Base-by-base conservation (phyloP, 2,113 vertebrate species). In the Arenaria interpres region DNA sequence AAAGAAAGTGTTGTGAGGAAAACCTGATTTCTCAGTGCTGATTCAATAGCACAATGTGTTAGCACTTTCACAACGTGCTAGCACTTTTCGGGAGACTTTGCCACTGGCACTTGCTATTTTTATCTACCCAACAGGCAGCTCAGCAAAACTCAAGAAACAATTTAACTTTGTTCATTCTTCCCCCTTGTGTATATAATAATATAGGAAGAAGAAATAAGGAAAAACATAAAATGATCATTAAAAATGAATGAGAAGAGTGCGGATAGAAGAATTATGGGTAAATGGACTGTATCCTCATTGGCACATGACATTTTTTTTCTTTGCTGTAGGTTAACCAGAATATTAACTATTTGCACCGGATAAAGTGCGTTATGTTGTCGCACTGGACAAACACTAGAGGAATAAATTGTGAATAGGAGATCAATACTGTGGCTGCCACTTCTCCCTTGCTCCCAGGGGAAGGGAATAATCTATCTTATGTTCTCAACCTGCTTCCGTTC, bases 61-160 rank as follows among this genome's bases (percentile, higher is more conserved):
- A 63, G 82, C 66, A 72, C 89, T 96, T 94, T 82, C 91, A 33
- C 88, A 37, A 79, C 33, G 74, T 64, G 94, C 97, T 96, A 97
- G 93, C 91, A 95, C 85, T 95, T 95, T 97, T 92, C 3, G 14
- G 82, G 63, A 95, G 66, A 94, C 91, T 92, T 94, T 96, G 93
- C 93, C 97, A 95, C 93, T 69, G 94, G 96, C 93, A 92, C 79
- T 95, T 97, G 89, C 92, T 97, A 97, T 97, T 97, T 97, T 97
- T 97, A 96, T 94, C 97, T 92, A 51, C 66, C 67, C 87, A 96
- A 88, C 69, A 97, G 92, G 94, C 94, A 94, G 96, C 92, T 97
- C 96, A 96, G 92, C 90, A 96, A 89, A 96, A 96, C 95, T 68
- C 81, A 94, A 96, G 89, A 96, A 97, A 96, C 89, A 93, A 92